phyloP scores from a whole-genome alignment of 2,797 vertebrate genomes.

The Etheostoma nigrum region DNA sequence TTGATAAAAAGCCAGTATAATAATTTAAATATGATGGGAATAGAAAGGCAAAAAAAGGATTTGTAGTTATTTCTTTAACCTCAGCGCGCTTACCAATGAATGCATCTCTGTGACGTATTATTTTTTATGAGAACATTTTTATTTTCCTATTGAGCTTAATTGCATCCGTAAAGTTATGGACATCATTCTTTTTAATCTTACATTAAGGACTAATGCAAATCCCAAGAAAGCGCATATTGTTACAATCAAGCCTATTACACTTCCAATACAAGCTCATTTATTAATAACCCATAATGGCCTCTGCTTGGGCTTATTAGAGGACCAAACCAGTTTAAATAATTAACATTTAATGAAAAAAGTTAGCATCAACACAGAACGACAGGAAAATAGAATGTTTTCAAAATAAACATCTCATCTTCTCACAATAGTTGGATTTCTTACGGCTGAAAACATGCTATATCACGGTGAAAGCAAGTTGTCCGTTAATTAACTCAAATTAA shows the following conservation, averaged over 20 bases:
- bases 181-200: not conserved
- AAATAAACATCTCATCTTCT: not conserved
- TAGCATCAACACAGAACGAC: not conserved
- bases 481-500: not conserved
- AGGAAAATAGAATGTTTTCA: not conserved
- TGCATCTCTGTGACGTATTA: not conserved
- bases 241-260: not conserved
- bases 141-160: not conserved
- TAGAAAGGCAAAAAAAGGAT: not conserved
- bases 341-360: not conserved
- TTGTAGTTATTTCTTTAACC: conserved; percentile 24
- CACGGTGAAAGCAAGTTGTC: not conserved
- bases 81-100: not conserved
- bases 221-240: not conserved
- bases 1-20: conserved; percentile 21
- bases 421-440: not conserved
- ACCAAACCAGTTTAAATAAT: not conserved
- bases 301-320: not conserved
- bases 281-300: not conserved
- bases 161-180: not conserved
- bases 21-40: not conserved
- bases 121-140: not conserved
- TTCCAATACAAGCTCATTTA: not conserved
- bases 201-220: not conserved
- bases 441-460: not conserved